Evolutionary conservation across 2,113 vertebrate species (phyloP).

Genomic region (Xenopus borealis): DNA sequence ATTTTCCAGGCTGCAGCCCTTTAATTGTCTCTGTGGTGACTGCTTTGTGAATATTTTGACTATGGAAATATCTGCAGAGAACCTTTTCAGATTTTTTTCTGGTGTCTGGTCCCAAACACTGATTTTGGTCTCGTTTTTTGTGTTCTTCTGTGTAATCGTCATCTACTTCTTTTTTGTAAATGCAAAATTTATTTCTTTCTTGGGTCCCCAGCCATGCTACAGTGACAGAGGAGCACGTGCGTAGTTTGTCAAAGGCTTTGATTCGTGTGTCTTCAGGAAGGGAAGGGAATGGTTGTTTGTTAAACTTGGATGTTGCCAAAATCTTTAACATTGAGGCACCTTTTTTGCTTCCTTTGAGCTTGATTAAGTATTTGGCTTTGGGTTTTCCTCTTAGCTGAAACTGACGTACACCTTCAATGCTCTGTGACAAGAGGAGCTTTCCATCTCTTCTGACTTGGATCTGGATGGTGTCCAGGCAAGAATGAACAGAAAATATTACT

Average conservation of each 20-base stretch:
- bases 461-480: conserved; percentile 84
- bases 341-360: conserved; percentile 84
- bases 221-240: conserved; percentile 87
- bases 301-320: conserved; percentile 80
- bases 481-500: conserved; percentile 84
- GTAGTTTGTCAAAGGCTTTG: conserved; percentile 95
- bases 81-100: conserved; percentile 93
- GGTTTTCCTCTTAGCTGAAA: conserved; percentile 90
- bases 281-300: conserved; percentile 89
- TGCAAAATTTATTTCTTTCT: conserved; percentile 95
- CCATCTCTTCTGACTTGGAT: conserved; percentile 89
- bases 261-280: conserved; percentile 91
- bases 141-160: conserved; percentile 81
- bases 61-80: conserved; percentile 97
- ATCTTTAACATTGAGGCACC: conserved; percentile 88
- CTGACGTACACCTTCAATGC: conserved; percentile 83
- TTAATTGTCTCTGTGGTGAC: conserved; percentile 93
- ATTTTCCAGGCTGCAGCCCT: conserved; percentile 85
- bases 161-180: conserved; percentile 88
- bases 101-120: conserved; percentile 85
- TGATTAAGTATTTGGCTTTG: conserved; percentile 91
- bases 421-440: conserved; percentile 88
- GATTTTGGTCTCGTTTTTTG: conserved; percentile 86
- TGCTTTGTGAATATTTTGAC: conserved; percentile 90
- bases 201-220: conserved; percentile 96